phyloP scores from a whole-genome alignment of 92 coral and sea anemone genomes.

The Diadumene lineata region DNA sequence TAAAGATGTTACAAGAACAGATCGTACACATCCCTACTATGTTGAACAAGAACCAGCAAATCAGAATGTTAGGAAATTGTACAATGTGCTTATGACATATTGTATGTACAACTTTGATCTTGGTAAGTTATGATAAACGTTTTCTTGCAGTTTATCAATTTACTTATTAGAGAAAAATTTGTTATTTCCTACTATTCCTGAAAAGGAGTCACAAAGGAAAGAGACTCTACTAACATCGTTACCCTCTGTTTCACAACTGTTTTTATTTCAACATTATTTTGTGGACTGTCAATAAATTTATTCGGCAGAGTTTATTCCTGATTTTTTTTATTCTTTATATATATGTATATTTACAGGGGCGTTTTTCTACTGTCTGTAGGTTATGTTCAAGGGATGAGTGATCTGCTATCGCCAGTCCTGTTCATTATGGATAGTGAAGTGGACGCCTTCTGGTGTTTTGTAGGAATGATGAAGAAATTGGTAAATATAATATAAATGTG shows the following conservation, averaged over 20 bases:
- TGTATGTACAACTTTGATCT: conserved; percentile 99
- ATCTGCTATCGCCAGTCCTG: conserved; percentile 86
- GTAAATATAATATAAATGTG: conserved; percentile 47
- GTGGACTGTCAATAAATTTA: no score
- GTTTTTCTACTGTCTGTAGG: conserved; percentile 36
- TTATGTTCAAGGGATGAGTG: conserved; percentile 99
- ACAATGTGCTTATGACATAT: conserved; percentile 87
- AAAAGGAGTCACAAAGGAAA: no score
- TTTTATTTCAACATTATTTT: no score
- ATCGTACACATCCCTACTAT: conserved; percentile 76
- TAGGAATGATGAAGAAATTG: conserved; percentile 84
- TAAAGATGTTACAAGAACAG: conserved; percentile 94
- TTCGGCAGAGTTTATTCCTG: no score
- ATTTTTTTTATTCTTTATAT: no score
- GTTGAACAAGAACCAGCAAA: conserved; percentile 63
- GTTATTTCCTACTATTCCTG: no score
- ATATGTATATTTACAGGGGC: no score
- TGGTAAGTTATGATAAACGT: conserved; percentile 64
- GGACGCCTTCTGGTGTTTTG: conserved; percentile 97
- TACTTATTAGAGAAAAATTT: no score
- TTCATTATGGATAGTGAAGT: conserved; percentile 87
- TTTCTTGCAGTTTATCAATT: no score
- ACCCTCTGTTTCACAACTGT: no score
- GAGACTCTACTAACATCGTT: no score
- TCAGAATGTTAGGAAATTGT: conserved; percentile 68